Conservation (phyloP, 1,140 invertebrate species). For the Musca domestica region DNA sequence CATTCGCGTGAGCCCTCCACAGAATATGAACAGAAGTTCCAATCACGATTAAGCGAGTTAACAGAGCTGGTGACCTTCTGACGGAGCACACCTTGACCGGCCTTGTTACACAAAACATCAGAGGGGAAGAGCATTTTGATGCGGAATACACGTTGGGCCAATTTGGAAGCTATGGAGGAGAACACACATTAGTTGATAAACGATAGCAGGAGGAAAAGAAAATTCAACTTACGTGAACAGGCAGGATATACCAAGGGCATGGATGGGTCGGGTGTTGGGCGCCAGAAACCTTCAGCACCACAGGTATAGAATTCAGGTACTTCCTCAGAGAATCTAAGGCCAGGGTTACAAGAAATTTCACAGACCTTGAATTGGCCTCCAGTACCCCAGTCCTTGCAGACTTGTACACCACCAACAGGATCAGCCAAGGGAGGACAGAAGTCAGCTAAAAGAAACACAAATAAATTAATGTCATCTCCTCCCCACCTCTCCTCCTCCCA, state of each 20-base stretch:
- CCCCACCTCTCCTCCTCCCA: not conserved
- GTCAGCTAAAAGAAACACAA: conserved; percentile 65
- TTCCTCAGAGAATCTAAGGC: conserved; percentile 83
- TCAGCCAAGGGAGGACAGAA: conserved; percentile 85
- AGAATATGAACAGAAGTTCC: conserved; percentile 90
- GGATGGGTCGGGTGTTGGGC: conserved; percentile 77
- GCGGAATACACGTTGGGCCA: conserved; percentile 88
- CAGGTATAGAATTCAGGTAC: conserved; percentile 95
- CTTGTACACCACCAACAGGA: conserved; percentile 85
- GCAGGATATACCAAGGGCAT: conserved; percentile 84
- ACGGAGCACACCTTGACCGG: conserved; percentile 84
- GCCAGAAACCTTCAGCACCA: conserved; percentile 94
- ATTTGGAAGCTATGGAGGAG: conserved; percentile 64
- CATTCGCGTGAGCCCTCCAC: conserved; percentile 73
- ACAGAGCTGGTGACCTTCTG: conserved; percentile 85
- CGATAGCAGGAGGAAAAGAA: not conserved
- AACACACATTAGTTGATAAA: too few species aligned
- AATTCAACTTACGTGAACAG: conserved; percentile 73
- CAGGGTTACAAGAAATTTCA: conserved; percentile 83
- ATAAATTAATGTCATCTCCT: not conserved
- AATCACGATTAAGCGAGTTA: conserved; percentile 84
- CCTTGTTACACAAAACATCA: conserved; percentile 89
- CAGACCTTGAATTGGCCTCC: conserved; percentile 89
- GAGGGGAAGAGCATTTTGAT: conserved; percentile 91
- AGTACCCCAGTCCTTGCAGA: conserved; percentile 93